Percentiles rank a stretch among this genome's conserved stretches.
Evolutionary conservation across 2,113 vertebrate species (phyloP).

Genomic region (Platichthys flesus): DNA sequence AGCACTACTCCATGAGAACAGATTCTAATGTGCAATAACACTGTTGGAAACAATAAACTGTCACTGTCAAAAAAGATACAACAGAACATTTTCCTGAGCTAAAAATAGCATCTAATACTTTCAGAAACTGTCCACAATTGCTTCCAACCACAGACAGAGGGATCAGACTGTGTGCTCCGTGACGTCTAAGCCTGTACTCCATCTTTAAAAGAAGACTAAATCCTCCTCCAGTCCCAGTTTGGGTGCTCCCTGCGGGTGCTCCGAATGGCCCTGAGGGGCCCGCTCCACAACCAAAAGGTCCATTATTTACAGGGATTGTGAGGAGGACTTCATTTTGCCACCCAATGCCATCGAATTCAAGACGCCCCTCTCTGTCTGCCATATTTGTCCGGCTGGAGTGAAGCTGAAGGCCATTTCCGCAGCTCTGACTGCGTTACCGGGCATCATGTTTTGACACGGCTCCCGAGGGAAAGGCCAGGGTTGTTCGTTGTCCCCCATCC

Average conservation of each 20-base stretch:
- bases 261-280: conserved; percentile 60
- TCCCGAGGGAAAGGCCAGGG: conserved; percentile 53
- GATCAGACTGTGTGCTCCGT: conserved; percentile 49
- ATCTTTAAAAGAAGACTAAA: conserved; percentile 66
- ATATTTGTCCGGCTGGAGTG: conserved; percentile 35
- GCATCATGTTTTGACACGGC: conserved; percentile 60
- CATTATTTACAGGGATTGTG: conserved; percentile 72
- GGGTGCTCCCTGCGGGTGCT: conserved; percentile 50
- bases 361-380: conserved; percentile 45
- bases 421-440: conserved; percentile 34
- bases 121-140: conserved; percentile 21
- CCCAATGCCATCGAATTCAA: conserved; percentile 63
- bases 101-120: conserved; percentile 6
- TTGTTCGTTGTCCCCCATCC: conserved; percentile 52
- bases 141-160: conserved; percentile 23
- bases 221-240: conserved; percentile 58
- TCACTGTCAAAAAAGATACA: conserved; percentile 43
- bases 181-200: conserved; percentile 62
- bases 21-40: conserved; percentile 41
- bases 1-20: conserved; percentile 33
- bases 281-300: conserved; percentile 69
- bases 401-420: conserved; percentile 52
- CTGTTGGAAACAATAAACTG: conserved; percentile 41
- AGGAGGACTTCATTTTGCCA: conserved; percentile 67
- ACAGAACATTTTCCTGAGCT: conserved; percentile 3